Evolutionary conservation across 2,113 vertebrate genomes (phyloP).

Genomic region (Burhinus oedicnemus): DNA sequence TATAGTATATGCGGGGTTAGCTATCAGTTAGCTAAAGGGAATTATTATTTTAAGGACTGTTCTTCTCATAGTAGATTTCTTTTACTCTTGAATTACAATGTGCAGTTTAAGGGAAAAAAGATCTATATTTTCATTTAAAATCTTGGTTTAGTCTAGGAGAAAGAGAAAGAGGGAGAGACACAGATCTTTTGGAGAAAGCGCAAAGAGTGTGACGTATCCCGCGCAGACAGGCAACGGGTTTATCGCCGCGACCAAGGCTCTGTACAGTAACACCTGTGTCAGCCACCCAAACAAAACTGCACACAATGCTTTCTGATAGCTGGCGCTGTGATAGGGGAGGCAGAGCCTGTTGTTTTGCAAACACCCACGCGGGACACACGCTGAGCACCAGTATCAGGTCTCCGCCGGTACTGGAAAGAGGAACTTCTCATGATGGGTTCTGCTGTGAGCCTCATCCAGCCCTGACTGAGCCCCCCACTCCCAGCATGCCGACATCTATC

Average conservation of each 20-base stretch:
- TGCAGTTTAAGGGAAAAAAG: background rate
- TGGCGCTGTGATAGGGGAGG: background rate
- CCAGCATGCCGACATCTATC: background rate
- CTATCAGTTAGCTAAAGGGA: background rate
- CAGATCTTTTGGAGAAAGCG: background rate
- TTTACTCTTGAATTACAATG: background rate
- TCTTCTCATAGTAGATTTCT: background rate
- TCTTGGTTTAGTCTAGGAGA: background rate
- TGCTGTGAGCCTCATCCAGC: fast-evolving
- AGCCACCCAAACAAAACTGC: background rate
- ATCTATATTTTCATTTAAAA: background rate
- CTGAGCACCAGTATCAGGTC: background rate
- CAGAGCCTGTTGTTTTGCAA: background rate
- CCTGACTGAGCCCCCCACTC: fast-evolving
- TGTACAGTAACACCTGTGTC: background rate
- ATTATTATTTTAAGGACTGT: background rate
- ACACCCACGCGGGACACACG: fast-evolving
- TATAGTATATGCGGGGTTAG: background rate
- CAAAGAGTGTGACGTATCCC: background rate
- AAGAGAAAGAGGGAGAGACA: background rate
- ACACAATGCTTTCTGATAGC: background rate
- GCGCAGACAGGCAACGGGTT: fast-evolving
- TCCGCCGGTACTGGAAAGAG: fast-evolving
- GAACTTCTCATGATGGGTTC: background rate
- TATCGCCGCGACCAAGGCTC: fast-evolving